Conservation (phyloP, 2,888 invertebrate species). For the Endomychus coccineus region DNA sequence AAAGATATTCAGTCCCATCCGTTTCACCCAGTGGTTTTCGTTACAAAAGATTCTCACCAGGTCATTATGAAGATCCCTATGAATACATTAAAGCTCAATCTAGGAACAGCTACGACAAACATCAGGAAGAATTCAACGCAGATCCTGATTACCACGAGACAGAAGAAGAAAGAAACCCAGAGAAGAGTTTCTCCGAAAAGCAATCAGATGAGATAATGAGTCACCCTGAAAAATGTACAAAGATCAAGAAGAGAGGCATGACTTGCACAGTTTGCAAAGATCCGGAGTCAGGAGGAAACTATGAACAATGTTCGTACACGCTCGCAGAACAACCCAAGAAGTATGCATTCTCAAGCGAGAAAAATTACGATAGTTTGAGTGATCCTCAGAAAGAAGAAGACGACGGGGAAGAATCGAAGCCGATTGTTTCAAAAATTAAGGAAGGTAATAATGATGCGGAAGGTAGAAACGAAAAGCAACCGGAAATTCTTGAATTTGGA, state of each 20-base stretch:
- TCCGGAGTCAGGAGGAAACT: slow-evolving; percentile 65
- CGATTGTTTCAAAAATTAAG: slow-evolving; percentile 28
- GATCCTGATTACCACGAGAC: slow-evolving; percentile 41
- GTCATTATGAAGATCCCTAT: slow-evolving; percentile 44
- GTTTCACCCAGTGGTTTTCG: slow-evolving; percentile 32
- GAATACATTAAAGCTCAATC: slow-evolving; percentile 45
- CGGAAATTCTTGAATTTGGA: no score
- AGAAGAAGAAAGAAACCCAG: slow-evolving; percentile 46
- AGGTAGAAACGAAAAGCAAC: slow-evolving; percentile 7
- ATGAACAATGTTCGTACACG: slow-evolving; percentile 73
- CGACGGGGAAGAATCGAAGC: slow-evolving; percentile 39
- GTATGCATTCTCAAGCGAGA: slow-evolving; percentile 59
- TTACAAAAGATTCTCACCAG: slow-evolving; percentile 42
- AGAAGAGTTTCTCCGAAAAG: slow-evolving; percentile 55
- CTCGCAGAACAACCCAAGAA: slow-evolving; percentile 64
- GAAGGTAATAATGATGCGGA: slow-evolving; percentile 12
- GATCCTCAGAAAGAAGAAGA: slow-evolving; percentile 45
- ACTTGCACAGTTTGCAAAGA: slow-evolving; percentile 68
- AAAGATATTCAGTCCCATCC: slow-evolving; percentile 33
- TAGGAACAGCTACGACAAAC: slow-evolving; percentile 43
- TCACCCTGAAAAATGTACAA: slow-evolving; percentile 57
- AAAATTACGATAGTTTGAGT: slow-evolving; percentile 54
- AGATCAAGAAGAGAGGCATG: slow-evolving; percentile 57
- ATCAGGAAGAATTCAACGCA: slow-evolving; percentile 44
- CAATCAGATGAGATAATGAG: slow-evolving; percentile 53